Percentiles rank a stretch among this genome's conserved stretches.
These are phyloP conservation scores for Sebastes itinus DNA, from an alignment of 2,797 vertebrate genomes.

Conservation along the genomic window DNA sequence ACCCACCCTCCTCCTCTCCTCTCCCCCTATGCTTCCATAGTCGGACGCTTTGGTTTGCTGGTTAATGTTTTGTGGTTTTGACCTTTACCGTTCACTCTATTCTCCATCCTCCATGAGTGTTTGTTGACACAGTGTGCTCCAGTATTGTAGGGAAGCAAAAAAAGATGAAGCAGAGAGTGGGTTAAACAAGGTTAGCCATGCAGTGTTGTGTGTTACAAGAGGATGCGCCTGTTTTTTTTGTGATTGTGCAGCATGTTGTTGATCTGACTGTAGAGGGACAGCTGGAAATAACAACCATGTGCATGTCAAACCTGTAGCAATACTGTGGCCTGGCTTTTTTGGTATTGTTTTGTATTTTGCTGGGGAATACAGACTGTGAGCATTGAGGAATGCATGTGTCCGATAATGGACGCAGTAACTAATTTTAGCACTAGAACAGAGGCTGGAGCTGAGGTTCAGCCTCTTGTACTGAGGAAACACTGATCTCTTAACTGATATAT, in stretches of 20 bases:
- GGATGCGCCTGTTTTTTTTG: background rate
- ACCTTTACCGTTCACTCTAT: background rate
- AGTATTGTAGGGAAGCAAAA: background rate
- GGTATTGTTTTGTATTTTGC: background rate
- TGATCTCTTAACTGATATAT: background rate
- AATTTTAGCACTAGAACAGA: background rate
- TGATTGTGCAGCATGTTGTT: background rate
- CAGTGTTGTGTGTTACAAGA: conserved; percentile 6
- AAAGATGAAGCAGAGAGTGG: background rate
- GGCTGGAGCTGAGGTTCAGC: conserved; percentile 49
- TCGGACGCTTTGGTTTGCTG: conserved; percentile 35
- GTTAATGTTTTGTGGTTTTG: background rate
- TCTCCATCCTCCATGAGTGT: background rate
- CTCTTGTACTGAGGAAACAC: conserved; percentile 31
- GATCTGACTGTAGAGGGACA: background rate
- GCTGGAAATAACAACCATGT: background rate
- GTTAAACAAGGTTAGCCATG: background rate
- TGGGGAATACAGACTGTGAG: background rate
- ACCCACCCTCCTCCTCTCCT: background rate
- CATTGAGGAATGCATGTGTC: conserved; percentile 1
- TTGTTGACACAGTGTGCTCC: background rate
- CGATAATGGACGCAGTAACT: conserved; percentile 41
- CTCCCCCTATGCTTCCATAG: conserved; percentile 28
- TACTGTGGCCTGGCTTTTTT: background rate
- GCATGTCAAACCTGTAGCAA: background rate